Conservation (phyloP, 1,140 invertebrate species). For the Plodia interpunctella region DNA sequence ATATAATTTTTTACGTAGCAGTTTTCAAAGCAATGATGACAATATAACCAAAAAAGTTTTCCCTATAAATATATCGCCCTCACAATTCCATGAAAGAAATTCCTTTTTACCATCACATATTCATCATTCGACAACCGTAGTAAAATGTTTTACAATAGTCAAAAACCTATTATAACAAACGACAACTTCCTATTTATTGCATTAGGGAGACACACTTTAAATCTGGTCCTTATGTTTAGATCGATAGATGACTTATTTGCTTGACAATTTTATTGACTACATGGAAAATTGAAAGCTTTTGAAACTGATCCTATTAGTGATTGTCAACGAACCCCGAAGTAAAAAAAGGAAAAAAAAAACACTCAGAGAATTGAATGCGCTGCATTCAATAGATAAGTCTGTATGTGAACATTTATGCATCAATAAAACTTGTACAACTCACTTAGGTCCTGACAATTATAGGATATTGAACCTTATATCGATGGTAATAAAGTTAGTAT, state of each 20-base stretch:
- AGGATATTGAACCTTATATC: too few species aligned
- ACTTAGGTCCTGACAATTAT: constrained; percentile 10
- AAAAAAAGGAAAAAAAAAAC: constrained; percentile 21
- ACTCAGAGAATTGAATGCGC: constrained; percentile 28
- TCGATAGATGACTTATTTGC: background rate
- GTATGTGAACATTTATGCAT: constrained; percentile 31
- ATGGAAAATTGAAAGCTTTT: constrained; percentile 8
- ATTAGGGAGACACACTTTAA: background rate
- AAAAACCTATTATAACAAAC: background rate
- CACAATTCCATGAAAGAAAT: too few species aligned
- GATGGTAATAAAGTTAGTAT: too few species aligned
- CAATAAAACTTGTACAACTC: constrained; percentile 25
- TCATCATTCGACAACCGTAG: too few species aligned
- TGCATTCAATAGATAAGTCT: constrained; percentile 41
- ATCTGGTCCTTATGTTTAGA: background rate
- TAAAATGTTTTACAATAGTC: background rate
- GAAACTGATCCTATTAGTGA: constrained; percentile 18
- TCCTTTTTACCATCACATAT: too few species aligned
- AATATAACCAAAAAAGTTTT: too few species aligned
- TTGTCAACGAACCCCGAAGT: constrained; percentile 14
- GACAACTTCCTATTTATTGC: background rate
- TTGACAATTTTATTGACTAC: background rate
- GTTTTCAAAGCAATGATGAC: too few species aligned
- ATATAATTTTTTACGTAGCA: too few species aligned
- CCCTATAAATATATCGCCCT: too few species aligned